Percentiles rank a stretch among this genome's conserved stretches.
These are phyloP conservation scores for Drepanosiphum platanoidis DNA, from an alignment of 2,888 invertebrate species.

Conservation along the genomic window DNA sequence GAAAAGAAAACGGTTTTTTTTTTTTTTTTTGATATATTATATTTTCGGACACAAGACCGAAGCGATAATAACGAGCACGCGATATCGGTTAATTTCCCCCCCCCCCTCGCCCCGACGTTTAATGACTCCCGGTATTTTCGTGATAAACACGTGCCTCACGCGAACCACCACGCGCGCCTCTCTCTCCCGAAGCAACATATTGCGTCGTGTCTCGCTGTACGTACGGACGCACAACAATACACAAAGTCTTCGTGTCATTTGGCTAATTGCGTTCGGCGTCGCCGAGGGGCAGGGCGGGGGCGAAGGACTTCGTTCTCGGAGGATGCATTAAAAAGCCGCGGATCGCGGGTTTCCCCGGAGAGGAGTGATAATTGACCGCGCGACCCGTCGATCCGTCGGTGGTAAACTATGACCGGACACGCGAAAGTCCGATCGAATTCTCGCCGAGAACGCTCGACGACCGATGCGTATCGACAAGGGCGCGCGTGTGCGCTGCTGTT, in stretches of 20 bases:
- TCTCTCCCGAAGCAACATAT: neutral
- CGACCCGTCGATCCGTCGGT: neutral
- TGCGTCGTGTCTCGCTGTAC: neutral
- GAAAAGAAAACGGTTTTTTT: neutral
- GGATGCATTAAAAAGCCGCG: slow-evolving; percentile 14
- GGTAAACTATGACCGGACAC: neutral
- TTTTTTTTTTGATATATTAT: too few relatives aligned
- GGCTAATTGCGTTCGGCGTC: slow-evolving; percentile 30
- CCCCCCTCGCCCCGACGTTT: neutral
- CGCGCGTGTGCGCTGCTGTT: neutral
- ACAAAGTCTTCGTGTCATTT: slow-evolving; percentile 34
- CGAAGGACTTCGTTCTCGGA: neutral
- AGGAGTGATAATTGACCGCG: neutral
- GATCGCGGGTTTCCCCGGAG: neutral
- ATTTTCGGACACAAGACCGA: neutral
- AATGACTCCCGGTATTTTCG: slow-evolving; percentile 22
- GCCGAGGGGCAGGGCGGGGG: neutral
- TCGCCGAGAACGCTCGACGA: neutral
- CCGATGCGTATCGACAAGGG: neutral
- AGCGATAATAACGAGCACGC: neutral
- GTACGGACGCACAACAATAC: neutral
- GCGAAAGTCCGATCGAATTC: neutral
- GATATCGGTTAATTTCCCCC: slow-evolving; percentile 24
- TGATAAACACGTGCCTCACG: slow-evolving; percentile 44
- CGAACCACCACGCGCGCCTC: slow-evolving; percentile 6